phyloP scores from a whole-genome alignment of 2,888 invertebrate genomes.

The Tillus elongatus region DNA sequence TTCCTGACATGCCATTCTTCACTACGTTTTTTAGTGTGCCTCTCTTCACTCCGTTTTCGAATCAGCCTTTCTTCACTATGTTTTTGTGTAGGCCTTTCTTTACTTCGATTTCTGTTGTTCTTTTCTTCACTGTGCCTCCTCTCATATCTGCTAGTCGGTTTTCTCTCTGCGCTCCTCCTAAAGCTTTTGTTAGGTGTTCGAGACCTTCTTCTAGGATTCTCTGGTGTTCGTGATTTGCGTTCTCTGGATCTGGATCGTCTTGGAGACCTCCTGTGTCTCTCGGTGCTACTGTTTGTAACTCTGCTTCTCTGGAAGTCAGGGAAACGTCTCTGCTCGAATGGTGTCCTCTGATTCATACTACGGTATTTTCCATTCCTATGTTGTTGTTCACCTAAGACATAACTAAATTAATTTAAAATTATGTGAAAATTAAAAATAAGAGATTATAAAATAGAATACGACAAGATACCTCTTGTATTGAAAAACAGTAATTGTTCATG shows the following conservation, averaged over 20 bases:
- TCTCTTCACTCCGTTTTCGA: conserved; percentile 23
- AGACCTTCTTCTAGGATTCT: conserved; percentile 9
- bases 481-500: too few relatives aligned
- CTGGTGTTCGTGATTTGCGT: not conserved
- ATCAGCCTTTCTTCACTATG: conserved; percentile 22
- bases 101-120: conserved; percentile 9
- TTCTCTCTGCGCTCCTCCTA: not conserved
- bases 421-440: too few relatives aligned
- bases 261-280: not conserved
- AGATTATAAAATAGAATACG: too few relatives aligned
- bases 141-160: not conserved
- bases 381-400: too few relatives aligned
- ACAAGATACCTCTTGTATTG: too few relatives aligned
- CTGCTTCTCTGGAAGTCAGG: too few relatives aligned
- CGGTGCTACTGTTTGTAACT: not conserved
- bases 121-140: not conserved
- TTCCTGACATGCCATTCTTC: conserved; percentile 10
- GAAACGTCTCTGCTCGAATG: not conserved
- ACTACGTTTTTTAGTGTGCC: conserved; percentile 11
- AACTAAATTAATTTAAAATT: too few relatives aligned
- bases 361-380: conserved; percentile 1
- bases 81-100: too few relatives aligned
- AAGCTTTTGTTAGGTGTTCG: not conserved
- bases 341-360: not conserved
- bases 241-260: conserved; percentile 12